Percentiles rank a stretch among this genome's conserved stretches.
phyloP scores from a whole-genome alignment of 2,113 vertebrate species.

The Pristiophorus japonicus region DNA sequence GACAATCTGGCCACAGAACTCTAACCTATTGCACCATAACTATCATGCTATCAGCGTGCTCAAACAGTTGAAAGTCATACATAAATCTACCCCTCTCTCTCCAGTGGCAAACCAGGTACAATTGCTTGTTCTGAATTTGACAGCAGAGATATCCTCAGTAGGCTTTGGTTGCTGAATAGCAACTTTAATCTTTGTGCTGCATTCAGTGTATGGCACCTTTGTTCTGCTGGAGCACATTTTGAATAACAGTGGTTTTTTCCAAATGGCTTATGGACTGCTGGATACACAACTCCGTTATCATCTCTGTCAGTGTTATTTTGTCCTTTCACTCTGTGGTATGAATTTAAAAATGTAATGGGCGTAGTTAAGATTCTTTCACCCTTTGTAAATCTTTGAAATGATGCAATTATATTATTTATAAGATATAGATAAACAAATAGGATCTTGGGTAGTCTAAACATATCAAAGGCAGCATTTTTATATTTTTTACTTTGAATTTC shows the following conservation, averaged over 20 bases:
- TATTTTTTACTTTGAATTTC: neutral
- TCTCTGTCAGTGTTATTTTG: neutral
- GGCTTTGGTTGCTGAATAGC: neutral
- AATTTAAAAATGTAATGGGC: neutral
- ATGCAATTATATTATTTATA: neutral
- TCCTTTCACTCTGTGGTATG: neutral
- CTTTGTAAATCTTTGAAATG: neutral
- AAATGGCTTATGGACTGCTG: neutral
- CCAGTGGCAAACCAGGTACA: neutral
- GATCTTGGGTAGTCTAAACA: neutral
- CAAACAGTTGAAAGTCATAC: neutral
- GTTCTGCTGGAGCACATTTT: neutral
- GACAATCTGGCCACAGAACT: neutral
- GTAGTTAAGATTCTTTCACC: neutral
- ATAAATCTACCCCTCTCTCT: neutral
- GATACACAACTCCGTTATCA: neutral
- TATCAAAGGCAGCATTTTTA: neutral
- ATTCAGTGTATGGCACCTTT: neutral
- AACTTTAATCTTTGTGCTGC: neutral
- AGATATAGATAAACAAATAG: neutral
- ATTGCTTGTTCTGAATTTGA: conserved; percentile 3
- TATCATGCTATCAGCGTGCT: neutral
- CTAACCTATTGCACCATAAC: neutral
- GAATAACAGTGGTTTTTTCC: neutral
- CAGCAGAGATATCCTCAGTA: neutral